Conservation (phyloP, 2,797 vertebrate species). For the Sebastes hopkinsi region DNA sequence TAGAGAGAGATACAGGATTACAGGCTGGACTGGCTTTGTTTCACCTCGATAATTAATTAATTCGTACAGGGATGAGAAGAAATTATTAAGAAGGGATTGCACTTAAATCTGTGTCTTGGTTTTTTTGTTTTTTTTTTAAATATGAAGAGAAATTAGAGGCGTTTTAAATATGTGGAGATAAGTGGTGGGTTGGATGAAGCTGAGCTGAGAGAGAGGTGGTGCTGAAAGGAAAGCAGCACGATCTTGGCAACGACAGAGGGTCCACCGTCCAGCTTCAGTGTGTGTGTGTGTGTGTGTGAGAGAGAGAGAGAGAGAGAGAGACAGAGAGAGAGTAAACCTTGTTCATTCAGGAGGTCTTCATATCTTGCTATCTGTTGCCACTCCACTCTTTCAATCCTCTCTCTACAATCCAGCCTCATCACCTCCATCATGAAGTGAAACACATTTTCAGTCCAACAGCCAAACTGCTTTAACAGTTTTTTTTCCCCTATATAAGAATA, state of each 20-base stretch:
- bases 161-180: constrained; percentile 27
- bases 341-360: constrained; percentile 24
- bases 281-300: constrained; percentile 24
- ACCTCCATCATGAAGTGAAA: constrained; percentile 30
- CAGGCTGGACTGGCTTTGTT: neutral
- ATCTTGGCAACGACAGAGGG: constrained; percentile 51
- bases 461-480: neutral
- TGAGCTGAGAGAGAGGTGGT: constrained; percentile 54
- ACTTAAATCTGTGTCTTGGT: neutral
- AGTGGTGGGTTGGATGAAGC: constrained; percentile 34
- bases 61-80: neutral
- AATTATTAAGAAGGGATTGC: neutral
- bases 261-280: constrained; percentile 23
- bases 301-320: constrained; percentile 1
- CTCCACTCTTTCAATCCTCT: constrained; percentile 19
- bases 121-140: neutral
- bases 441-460: neutral
- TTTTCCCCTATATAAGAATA: neutral
- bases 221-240: constrained; percentile 79
- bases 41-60: neutral
- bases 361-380: constrained; percentile 54
- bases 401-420: constrained; percentile 33
- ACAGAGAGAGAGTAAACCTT: constrained; percentile 16
- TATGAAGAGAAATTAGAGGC: neutral
- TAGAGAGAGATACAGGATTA: neutral